A percentile compares a stretch with the other conserved stretches of the same genome.
phyloP scores from a whole-genome alignment of 2,797 vertebrate genomes.

The Tadarida brasiliensis region DNA sequence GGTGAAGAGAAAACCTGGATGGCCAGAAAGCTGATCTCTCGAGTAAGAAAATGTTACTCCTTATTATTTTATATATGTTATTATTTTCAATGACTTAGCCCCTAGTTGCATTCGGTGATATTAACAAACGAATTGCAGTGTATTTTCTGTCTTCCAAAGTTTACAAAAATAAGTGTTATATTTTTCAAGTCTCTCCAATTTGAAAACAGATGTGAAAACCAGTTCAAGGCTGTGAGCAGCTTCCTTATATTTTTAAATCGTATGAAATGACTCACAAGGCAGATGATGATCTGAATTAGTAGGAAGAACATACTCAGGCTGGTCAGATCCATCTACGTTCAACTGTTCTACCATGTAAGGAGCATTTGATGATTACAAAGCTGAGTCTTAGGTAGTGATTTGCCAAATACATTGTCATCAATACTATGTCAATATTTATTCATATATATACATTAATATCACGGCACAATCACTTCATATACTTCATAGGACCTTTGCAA shows the following conservation, averaged over 20 bases:
- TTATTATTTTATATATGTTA: not conserved
- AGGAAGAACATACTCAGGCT: not conserved
- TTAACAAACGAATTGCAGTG: not conserved
- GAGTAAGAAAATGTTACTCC: not conserved
- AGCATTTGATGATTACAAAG: not conserved
- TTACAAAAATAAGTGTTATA: not conserved
- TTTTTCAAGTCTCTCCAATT: not conserved
- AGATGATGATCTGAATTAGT: not conserved
- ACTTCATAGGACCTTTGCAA: not conserved
- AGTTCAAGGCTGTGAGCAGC: not conserved
- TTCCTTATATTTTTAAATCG: slow-evolving; percentile 50
- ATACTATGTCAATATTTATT: not conserved
- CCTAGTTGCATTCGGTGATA: not conserved
- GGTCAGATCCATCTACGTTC: slow-evolving; percentile 6
- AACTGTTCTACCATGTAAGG: not conserved
- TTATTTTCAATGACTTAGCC: not conserved
- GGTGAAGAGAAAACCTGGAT: not conserved
- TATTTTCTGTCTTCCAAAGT: not conserved
- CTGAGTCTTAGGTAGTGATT: not conserved
- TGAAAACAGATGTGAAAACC: slow-evolving; percentile 18
- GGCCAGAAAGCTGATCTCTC: not conserved
- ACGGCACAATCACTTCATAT: not conserved
- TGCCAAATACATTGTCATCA: not conserved
- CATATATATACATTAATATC: not conserved
- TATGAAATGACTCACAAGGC: slow-evolving; percentile 23